These are phyloP conservation scores for Heliconius melpomene DNA, from an alignment of 1,140 invertebrate species.

Conservation along the genomic window DNA sequence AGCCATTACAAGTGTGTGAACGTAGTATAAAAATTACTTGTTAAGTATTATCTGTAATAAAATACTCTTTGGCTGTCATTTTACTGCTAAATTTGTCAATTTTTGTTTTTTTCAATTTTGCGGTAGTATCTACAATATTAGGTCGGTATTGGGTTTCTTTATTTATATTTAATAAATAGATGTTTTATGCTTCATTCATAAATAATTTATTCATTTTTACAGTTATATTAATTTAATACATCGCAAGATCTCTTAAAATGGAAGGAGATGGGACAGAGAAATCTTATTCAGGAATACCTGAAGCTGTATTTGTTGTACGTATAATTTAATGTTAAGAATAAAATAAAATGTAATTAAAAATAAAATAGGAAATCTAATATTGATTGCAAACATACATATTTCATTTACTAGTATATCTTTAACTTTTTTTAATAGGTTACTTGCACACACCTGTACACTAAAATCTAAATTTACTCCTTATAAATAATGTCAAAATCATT, in stretches of 20 bases:
- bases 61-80: background rate
- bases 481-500: background rate
- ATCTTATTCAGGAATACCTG: conserved; percentile 90
- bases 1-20: no score
- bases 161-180: background rate
- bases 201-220: background rate
- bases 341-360: background rate
- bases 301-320: conserved; percentile 90
- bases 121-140: background rate
- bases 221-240: conserved; percentile 7
- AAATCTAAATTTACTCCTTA: conserved; percentile 2
- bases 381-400: background rate
- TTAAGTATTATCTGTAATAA: background rate
- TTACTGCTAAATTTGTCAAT: background rate
- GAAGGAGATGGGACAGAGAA: conserved; percentile 75
- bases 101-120: conserved; percentile 9
- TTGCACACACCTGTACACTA: background rate
- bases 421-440: conserved; percentile 15
- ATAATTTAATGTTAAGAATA: conserved; percentile 5
- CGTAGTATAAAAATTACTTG: no score
- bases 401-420: background rate
- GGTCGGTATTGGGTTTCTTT: background rate
- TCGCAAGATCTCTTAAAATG: conserved; percentile 52
- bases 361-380: background rate
- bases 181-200: background rate